Percentiles rank a stretch among this genome's conserved stretches.
phyloP scores from a whole-genome alignment of 2,888 invertebrate species.

The Acrocyrtus sp. region DNA sequence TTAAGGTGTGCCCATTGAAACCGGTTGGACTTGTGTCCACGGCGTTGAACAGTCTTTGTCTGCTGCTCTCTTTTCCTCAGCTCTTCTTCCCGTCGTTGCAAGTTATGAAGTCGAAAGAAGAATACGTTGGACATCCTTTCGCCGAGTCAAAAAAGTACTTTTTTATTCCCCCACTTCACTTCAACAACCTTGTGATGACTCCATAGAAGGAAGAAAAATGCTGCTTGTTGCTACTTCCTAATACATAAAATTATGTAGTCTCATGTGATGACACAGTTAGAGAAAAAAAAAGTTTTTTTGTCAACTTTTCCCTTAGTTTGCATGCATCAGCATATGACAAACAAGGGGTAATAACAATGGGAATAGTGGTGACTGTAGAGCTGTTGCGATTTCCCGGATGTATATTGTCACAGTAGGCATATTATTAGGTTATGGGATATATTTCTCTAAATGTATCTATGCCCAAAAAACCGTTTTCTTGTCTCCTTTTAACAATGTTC shows the following conservation, averaged over 20 bases:
- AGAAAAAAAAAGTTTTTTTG: neutral
- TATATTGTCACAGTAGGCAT: neutral
- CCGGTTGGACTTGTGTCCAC: constrained; percentile 56
- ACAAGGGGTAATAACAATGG: neutral
- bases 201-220: neutral
- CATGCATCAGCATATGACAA: neutral
- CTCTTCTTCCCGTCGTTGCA: constrained; percentile 85
- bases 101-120: constrained; percentile 94
- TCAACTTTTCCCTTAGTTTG: neutral
- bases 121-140: constrained; percentile 72
- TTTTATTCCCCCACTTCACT: neutral
- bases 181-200: neutral
- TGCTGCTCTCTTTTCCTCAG: constrained; percentile 72
- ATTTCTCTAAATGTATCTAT: no score
- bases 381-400: neutral
- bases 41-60: constrained; percentile 63
- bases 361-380: neutral
- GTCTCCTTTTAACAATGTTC: no score
- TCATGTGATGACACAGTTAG: neutral
- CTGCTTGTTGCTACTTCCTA: neutral
- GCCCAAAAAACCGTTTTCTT: no score
- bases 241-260: no score
- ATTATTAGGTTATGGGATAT: neutral
- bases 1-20: constrained; percentile 63
- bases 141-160: neutral